These are phyloP conservation scores for Drosophila orena DNA, from an alignment of 1,140 invertebrate genomes.

Conservation along the genomic window DNA sequence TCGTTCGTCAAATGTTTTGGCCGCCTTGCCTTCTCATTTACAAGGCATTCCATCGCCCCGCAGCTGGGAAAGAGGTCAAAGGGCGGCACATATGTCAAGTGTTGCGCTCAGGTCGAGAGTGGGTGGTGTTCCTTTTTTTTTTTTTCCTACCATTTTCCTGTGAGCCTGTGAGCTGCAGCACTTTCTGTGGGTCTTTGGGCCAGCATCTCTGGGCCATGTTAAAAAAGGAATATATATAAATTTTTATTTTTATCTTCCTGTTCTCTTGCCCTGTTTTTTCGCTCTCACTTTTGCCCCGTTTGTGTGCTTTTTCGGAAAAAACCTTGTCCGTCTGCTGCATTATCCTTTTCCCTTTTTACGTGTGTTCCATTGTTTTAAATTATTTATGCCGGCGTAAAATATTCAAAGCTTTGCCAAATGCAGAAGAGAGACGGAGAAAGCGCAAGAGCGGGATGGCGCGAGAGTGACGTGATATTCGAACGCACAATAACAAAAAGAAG, in stretches of 20 bases:
- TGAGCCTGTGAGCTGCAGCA: slow-evolving; percentile 7
- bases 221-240: slow-evolving; percentile 52
- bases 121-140: not conserved
- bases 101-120: slow-evolving; percentile 39
- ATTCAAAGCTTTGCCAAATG: slow-evolving; percentile 73
- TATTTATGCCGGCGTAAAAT: slow-evolving; percentile 83
- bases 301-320: slow-evolving; percentile 21
- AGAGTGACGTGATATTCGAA: slow-evolving; percentile 62
- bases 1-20: slow-evolving; percentile 63
- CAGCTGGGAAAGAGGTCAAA: slow-evolving; percentile 71
- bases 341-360: slow-evolving; percentile 76
- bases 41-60: slow-evolving; percentile 35
- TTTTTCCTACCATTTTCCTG: not conserved
- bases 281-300: slow-evolving; percentile 70
- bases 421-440: slow-evolving; percentile 17
- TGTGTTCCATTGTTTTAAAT: slow-evolving; percentile 83
- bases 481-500: slow-evolving; percentile 50
- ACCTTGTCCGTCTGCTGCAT: slow-evolving; percentile 50
- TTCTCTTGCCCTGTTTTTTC: slow-evolving; percentile 35
- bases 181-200: slow-evolving; percentile 36
- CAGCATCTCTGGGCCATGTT: slow-evolving; percentile 44
- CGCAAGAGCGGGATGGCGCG: not conserved
- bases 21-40: slow-evolving; percentile 61
- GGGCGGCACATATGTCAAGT: slow-evolving; percentile 82
- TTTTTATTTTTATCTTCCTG: slow-evolving; percentile 78